These are phyloP conservation scores for Chalcosyrphus nemorum DNA, from an alignment of 2,888 invertebrate genomes.

Conservation along the genomic window DNA sequence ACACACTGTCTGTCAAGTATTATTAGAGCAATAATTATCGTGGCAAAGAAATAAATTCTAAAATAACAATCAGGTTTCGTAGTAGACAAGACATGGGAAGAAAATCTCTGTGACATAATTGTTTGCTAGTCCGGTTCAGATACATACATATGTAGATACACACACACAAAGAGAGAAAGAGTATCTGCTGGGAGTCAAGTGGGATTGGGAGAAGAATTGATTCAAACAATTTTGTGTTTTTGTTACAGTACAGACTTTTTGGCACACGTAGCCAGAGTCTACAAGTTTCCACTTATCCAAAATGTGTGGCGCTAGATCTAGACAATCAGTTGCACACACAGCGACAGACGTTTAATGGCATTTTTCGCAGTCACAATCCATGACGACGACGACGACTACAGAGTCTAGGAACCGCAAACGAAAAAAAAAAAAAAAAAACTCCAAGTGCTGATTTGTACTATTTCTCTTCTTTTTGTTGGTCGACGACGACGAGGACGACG, in stretches of 20 bases:
- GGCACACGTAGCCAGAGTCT: constrained; percentile 49
- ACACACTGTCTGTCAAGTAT: constrained; percentile 5
- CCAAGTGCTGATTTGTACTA: constrained; percentile 42
- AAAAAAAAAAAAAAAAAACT: background rate
- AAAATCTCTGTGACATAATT: constrained; percentile 42
- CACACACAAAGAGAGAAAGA: background rate
- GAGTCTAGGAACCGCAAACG: background rate
- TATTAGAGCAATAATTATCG: constrained; percentile 48
- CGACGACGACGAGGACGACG: background rate
- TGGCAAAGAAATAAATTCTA: constrained; percentile 31
- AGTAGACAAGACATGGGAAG: constrained; percentile 48
- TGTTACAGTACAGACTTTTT: constrained; percentile 53
- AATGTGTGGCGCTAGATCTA: constrained; percentile 59
- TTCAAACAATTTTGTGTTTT: constrained; percentile 22
- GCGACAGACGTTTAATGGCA: constrained; percentile 54
- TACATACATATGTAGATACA: background rate
- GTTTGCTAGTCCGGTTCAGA: constrained; percentile 6
- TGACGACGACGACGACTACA: constrained; percentile 33
- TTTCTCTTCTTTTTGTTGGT: constrained; percentile 22
- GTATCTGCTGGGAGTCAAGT: background rate
- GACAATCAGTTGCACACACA: constrained; percentile 56
- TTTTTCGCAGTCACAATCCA: constrained; percentile 51
- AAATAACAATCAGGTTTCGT: constrained; percentile 40
- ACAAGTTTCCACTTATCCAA: constrained; percentile 67
- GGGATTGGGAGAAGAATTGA: constrained; percentile 23